These are phyloP conservation scores for Phoeniculus purpureus DNA, from an alignment of 2,797 vertebrate species.

Conservation along the genomic window DNA sequence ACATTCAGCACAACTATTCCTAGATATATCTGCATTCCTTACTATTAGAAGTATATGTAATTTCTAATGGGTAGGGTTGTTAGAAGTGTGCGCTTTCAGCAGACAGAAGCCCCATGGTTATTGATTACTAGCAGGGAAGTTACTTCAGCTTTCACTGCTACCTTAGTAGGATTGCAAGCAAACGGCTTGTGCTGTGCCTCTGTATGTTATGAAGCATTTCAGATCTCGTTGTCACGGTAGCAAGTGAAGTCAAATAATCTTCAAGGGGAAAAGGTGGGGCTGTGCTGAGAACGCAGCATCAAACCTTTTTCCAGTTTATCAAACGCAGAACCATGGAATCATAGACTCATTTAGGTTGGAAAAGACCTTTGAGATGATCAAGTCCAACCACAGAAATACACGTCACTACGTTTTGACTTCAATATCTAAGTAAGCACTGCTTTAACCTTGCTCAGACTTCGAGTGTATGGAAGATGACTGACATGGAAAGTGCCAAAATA, in stretches of 20 bases:
- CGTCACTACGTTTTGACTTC: not conserved
- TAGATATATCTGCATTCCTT: not conserved
- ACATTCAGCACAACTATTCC: not conserved
- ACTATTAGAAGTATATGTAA: no score
- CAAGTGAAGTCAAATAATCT: rapidly evolving
- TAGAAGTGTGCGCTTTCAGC: rapidly evolving
- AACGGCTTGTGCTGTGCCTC: not conserved
- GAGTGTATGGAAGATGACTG: rapidly evolving
- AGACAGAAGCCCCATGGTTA: not conserved
- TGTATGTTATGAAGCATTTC: rapidly evolving
- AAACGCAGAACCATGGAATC: not conserved
- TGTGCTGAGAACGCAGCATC: not conserved
- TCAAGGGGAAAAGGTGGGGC: not conserved
- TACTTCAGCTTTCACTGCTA: not conserved
- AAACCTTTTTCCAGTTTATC: not conserved
- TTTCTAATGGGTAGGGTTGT: rapidly evolving
- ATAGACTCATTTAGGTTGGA: not conserved
- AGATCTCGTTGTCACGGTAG: not conserved
- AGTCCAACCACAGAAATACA: not conserved
- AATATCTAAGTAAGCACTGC: rapidly evolving
- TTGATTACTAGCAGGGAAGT: not conserved
- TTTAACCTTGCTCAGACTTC: not conserved
- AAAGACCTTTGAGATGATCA: not conserved
- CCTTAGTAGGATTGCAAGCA: not conserved
- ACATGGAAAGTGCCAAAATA: not conserved